These are phyloP conservation scores for Drosophila putrida DNA, from an alignment of 2,888 invertebrate species.

Conservation along the genomic window DNA sequence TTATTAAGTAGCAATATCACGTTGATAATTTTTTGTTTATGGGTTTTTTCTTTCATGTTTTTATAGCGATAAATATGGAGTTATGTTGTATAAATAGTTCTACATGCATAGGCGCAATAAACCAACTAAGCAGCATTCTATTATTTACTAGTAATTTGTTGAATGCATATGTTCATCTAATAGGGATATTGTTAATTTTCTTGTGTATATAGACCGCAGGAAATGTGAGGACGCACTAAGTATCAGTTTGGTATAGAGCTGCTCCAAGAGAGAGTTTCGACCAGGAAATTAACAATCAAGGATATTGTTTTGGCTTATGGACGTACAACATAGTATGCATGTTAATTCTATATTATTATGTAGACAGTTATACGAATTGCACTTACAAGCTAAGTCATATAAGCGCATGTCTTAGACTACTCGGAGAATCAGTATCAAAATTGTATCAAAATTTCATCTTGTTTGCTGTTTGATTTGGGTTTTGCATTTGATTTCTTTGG, in stretches of 20 bases:
- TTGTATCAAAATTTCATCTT: slow-evolving; percentile 65
- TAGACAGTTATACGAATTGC: slow-evolving; percentile 36
- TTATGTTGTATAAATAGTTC: slow-evolving; percentile 41
- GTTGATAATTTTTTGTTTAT: slow-evolving; percentile 65
- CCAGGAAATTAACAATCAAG: slow-evolving; percentile 21
- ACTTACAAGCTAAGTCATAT: slow-evolving; percentile 63
- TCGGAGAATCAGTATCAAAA: slow-evolving; percentile 52
- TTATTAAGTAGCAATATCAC: slow-evolving; percentile 73
- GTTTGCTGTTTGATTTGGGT: slow-evolving; percentile 26
- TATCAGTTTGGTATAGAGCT: slow-evolving; percentile 15
- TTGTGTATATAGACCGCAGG: slow-evolving; percentile 19
- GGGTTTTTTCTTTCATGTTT: slow-evolving; percentile 35
- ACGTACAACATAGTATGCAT: slow-evolving; percentile 43
- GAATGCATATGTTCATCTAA: slow-evolving; percentile 28
- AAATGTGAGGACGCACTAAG: slow-evolving; percentile 10
- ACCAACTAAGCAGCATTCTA: slow-evolving; percentile 63
- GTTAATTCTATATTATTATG: slow-evolving; percentile 21
- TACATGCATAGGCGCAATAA: slow-evolving; percentile 58
- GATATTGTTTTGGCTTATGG: slow-evolving; percentile 41
- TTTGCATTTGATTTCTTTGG: slow-evolving; percentile 44
- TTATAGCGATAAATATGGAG: slow-evolving; percentile 51
- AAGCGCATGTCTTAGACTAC: slow-evolving; percentile 33
- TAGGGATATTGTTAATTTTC: slow-evolving; percentile 25
- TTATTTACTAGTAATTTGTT: slow-evolving; percentile 50
- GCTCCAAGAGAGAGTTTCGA: slow-evolving; percentile 1